These are phyloP conservation scores for Apus apus DNA, from an alignment of 2,113 vertebrate species.

Conservation along the genomic window DNA sequence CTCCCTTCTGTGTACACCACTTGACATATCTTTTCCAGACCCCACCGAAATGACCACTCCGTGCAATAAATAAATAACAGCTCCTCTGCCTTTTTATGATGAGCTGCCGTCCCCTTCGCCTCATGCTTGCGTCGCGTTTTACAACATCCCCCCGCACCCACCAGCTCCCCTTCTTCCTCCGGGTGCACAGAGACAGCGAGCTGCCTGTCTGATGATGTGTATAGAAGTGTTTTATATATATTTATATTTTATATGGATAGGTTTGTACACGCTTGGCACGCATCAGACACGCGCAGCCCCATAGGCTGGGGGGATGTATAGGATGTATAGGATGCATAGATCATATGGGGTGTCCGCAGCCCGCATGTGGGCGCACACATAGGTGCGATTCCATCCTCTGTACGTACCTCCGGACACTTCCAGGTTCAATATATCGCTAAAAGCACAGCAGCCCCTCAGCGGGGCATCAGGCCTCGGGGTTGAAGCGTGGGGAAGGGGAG, in stretches of 20 bases:
- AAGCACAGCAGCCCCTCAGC: background rate
- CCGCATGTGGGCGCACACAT: background rate
- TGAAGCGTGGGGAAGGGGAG: too few species aligned
- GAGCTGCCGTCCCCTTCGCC: background rate
- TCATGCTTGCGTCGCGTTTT: fast-evolving
- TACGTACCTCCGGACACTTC: fast-evolving
- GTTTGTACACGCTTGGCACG: too few species aligned
- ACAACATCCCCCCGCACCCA: background rate
- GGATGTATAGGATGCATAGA: too few species aligned
- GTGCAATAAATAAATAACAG: slow-evolving; percentile 48
- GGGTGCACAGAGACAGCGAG: fast-evolving
- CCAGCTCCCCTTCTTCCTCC: background rate
- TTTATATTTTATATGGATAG: background rate
- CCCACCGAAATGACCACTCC: background rate
- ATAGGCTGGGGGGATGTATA: fast-evolving
- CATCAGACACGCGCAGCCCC: fast-evolving
- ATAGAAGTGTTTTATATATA: too few species aligned
- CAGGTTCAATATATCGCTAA: fast-evolving
- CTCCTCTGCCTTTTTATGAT: background rate
- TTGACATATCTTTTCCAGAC: background rate
- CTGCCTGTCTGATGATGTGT: too few species aligned
- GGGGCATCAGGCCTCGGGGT: background rate
- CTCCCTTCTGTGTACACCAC: background rate
- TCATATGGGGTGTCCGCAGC: fast-evolving
- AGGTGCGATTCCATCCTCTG: background rate